These are phyloP conservation scores for Thalassarche chlororhynchos DNA, from an alignment of 2,113 vertebrate genomes.

Conservation along the genomic window DNA sequence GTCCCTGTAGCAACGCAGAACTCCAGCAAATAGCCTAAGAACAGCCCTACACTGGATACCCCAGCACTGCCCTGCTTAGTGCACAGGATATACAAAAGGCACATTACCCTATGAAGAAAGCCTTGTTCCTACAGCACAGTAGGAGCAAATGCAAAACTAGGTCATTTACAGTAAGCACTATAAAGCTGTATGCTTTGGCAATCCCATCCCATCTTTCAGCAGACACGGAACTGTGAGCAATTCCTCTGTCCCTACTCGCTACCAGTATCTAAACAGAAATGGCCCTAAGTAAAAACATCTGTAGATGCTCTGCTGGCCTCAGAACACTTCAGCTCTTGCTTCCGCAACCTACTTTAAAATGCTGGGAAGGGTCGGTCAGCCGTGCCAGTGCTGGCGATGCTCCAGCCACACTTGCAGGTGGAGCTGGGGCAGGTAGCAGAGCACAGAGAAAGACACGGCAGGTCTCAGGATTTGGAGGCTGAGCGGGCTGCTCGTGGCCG, in stretches of 20 bases:
- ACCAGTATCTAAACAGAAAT: neutral
- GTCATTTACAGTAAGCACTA: neutral
- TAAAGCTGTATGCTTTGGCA: neutral
- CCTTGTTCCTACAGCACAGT: neutral
- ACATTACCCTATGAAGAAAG: neutral
- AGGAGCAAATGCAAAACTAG: neutral
- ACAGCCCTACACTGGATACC: neutral
- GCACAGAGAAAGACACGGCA: rapidly evolving
- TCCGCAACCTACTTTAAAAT: neutral
- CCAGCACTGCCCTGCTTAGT: neutral
- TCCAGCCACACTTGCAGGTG: neutral
- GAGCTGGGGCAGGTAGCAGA: neutral
- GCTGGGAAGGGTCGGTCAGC: neutral
- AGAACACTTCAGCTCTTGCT: neutral
- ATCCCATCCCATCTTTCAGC: neutral
- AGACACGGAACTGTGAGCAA: neutral
- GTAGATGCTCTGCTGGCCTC: neutral
- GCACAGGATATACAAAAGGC: neutral
- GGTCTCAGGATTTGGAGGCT: neutral
- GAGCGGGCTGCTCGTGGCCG: rapidly evolving
- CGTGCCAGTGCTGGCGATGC: rapidly evolving
- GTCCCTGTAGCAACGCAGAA: neutral
- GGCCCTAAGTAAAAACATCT: neutral
- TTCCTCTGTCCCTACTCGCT: neutral
- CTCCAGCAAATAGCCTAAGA: neutral